These are phyloP conservation scores for Phyllopteryx taeniolatus DNA, from an alignment of 2,113 vertebrate genomes.

Conservation along the genomic window DNA sequence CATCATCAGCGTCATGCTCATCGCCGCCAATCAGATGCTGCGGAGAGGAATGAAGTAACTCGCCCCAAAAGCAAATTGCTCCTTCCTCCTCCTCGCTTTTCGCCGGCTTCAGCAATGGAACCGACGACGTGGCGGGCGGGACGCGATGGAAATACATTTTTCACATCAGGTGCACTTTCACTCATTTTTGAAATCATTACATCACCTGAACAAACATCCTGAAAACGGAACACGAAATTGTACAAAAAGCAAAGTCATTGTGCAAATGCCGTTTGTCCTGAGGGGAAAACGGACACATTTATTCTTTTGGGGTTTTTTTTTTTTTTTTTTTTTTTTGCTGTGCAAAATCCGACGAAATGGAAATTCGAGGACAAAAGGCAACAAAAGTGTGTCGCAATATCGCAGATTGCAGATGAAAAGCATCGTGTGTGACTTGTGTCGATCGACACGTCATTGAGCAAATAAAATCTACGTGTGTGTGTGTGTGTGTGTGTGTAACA, in stretches of 20 bases:
- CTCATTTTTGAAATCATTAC: too few relatives aligned
- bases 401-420: background rate
- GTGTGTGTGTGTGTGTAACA: background rate
- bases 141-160: background rate
- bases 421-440: background rate
- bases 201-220: background rate
- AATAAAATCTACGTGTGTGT: too few relatives aligned
- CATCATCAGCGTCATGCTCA: conserved; percentile 98
- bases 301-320: too few relatives aligned
- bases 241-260: background rate
- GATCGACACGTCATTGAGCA: too few relatives aligned
- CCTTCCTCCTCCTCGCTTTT: background rate
- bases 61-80: background rate
- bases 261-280: too few relatives aligned
- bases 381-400: background rate
- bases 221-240: background rate
- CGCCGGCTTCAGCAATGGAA: background rate
- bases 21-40: conserved; percentile 96
- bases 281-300: too few relatives aligned
- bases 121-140: background rate
- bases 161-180: background rate
- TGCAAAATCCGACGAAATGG: too few relatives aligned
- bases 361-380: background rate
- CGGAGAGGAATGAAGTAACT: conserved; percentile 94
- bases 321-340: too few relatives aligned